These are phyloP conservation scores for Abrostola triplasia DNA, from an alignment of 2,888 invertebrate genomes.

Conservation along the genomic window DNA sequence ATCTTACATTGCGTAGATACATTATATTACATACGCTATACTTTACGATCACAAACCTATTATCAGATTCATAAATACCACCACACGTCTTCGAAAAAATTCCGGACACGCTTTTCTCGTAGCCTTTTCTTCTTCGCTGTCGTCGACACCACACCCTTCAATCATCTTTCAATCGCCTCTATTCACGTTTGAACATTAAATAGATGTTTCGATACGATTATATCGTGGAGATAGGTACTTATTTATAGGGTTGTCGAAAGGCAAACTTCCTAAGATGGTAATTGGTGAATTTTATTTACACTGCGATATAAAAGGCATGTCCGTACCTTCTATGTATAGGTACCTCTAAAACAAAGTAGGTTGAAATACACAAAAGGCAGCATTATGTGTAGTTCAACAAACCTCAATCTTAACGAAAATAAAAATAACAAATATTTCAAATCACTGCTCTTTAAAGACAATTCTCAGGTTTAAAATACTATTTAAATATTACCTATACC, in stretches of 20 bases:
- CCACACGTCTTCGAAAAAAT: neutral
- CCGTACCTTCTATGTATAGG: no score
- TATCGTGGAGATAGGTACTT: conserved; percentile 28
- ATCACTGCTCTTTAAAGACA: neutral
- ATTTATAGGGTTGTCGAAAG: conserved; percentile 17
- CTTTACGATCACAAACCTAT: no score
- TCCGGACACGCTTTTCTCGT: conserved; percentile 10
- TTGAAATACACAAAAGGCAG: no score
- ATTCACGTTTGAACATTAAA: conserved; percentile 51
- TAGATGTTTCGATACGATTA: conserved; percentile 47
- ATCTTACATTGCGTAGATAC: no score
- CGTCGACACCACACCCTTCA: conserved; percentile 41
- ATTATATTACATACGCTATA: no score
- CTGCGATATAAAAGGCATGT: no score
- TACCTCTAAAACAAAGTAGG: no score
- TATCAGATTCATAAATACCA: neutral
- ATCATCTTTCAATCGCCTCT: conserved; percentile 52
- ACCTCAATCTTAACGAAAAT: no score
- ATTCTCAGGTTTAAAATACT: neutral
- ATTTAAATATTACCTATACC: neutral
- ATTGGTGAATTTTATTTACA: no score
- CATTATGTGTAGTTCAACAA: no score
- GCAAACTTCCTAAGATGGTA: no score
- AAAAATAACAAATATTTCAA: no score
- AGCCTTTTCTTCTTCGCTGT: conserved; percentile 18